These are phyloP conservation scores for Cryptocephalus primarius DNA, from an alignment of 2,888 invertebrate species.

Conservation along the genomic window DNA sequence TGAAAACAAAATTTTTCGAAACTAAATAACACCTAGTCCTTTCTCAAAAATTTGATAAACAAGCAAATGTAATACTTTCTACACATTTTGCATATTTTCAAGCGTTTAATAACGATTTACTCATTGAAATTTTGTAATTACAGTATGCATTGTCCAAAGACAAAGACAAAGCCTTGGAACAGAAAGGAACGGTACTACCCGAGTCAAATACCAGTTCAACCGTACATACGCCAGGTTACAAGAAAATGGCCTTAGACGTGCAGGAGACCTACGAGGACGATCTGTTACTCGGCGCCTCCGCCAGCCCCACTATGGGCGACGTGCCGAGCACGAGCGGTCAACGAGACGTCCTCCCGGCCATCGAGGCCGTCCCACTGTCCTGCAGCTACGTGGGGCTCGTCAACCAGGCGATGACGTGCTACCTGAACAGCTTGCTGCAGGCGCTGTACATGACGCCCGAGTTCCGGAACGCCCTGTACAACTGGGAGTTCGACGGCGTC, in stretches of 20 bases:
- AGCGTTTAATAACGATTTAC: too few species aligned
- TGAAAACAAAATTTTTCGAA: conserved; percentile 21
- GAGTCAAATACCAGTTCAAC: conserved; percentile 19
- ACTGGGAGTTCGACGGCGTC: conserved; percentile 67
- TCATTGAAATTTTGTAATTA: conserved; percentile 10
- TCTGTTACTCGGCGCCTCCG: conserved; percentile 37
- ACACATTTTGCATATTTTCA: too few species aligned
- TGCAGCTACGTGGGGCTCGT: conserved; percentile 63
- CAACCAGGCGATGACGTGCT: conserved; percentile 89
- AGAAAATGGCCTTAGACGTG: neutral
- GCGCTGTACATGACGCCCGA: conserved; percentile 87
- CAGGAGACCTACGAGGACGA: conserved; percentile 33
- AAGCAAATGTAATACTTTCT: too few species aligned
- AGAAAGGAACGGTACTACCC: conserved; percentile 24
- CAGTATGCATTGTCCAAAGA: conserved; percentile 36
- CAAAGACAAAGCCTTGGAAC: conserved; percentile 37
- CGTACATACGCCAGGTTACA: conserved; percentile 3
- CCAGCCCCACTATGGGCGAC: conserved; percentile 34
- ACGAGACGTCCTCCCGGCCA: neutral
- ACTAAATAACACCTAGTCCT: too few species aligned
- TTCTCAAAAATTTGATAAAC: too few species aligned
- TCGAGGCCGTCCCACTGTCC: neutral
- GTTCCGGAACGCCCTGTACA: conserved; percentile 78
- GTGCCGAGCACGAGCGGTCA: conserved; percentile 6
- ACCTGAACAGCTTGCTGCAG: conserved; percentile 78